Evolutionary conservation across 2,113 vertebrate species (phyloP).

Genomic region (Narcine bancroftii): DNA sequence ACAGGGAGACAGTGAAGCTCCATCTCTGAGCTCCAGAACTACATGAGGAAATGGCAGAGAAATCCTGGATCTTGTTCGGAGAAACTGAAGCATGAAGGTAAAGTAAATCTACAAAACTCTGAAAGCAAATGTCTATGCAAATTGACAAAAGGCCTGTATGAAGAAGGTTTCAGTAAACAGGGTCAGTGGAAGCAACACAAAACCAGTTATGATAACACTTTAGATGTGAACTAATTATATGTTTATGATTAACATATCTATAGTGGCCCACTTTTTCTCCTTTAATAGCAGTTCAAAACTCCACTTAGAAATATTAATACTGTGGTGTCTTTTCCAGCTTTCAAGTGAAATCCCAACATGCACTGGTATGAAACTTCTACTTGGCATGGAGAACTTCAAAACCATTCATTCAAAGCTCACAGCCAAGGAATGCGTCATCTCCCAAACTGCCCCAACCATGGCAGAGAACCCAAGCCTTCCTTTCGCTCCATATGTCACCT

Average conservation of each 20-base stretch:
- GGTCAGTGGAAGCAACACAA: not conserved
- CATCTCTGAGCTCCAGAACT: not conserved
- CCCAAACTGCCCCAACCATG: too few relatives aligned
- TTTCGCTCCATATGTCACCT: too few relatives aligned
- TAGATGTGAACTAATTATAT: too few relatives aligned
- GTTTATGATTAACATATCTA: too few relatives aligned
- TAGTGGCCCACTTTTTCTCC: not conserved
- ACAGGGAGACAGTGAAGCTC: not conserved
- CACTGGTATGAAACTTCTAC: not conserved
- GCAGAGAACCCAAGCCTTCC: too few relatives aligned
- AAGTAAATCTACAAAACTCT: not conserved
- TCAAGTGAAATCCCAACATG: not conserved
- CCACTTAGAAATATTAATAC: not conserved
- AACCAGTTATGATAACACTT: too few relatives aligned
- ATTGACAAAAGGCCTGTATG: not conserved
- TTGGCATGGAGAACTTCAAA: too few relatives aligned
- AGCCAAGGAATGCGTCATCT: too few relatives aligned
- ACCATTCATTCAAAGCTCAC: too few relatives aligned
- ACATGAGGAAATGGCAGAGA: not conserved
- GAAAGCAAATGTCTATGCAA: not conserved
- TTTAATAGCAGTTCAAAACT: not conserved
- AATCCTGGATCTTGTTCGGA: not conserved
- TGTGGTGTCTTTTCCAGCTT: not conserved
- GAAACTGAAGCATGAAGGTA: not conserved
- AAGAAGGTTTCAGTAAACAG: not conserved